phyloP scores from a whole-genome alignment of 2,113 vertebrate species.

The Pseudolaguvia tuberculata region DNA sequence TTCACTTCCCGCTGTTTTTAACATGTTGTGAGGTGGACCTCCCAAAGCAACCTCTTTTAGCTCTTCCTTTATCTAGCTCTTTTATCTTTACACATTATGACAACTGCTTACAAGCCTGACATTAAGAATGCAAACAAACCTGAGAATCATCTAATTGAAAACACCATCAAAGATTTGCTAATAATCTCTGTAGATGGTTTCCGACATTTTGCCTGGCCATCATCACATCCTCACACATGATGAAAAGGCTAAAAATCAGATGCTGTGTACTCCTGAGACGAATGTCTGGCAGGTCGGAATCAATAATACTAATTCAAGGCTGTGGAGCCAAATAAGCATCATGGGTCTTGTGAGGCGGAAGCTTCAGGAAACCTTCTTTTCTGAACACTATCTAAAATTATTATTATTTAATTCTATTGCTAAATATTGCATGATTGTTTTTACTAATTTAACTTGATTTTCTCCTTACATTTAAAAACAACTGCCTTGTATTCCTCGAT shows the following conservation, averaged over 20 bases:
- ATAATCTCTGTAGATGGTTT: constrained; percentile 1
- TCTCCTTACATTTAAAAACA: too few relatives aligned
- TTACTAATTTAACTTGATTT: too few relatives aligned
- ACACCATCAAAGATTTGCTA: background rate
- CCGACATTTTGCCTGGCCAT: background rate
- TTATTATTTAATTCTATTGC: background rate
- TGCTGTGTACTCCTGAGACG: constrained; percentile 33
- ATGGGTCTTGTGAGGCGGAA: constrained; percentile 21
- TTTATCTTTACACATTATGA: constrained; percentile 37
- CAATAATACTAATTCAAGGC: constrained; percentile 52
- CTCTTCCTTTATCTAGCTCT: constrained; percentile 2
- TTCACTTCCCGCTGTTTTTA: constrained; percentile 29
- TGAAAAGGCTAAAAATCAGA: constrained; percentile 37
- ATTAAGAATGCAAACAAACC: constrained; percentile 4
- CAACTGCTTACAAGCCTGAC: constrained; percentile 5
- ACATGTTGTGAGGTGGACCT: constrained; percentile 17
- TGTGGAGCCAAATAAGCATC: constrained; percentile 46
- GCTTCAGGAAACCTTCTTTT: constrained; percentile 25
- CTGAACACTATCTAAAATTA: constrained; percentile 14
- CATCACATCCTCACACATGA: constrained; percentile 16
- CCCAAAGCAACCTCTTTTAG: constrained; percentile 23
- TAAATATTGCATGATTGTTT: too few relatives aligned
- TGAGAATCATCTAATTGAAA: constrained; percentile 14
- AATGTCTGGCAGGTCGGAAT: constrained; percentile 43
- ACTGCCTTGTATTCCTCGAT: too few relatives aligned